A percentile compares a stretch with the other conserved stretches of the same genome.
Conservation (phyloP, 2,888 invertebrate species). For the Tribolium freemani region DNA sequence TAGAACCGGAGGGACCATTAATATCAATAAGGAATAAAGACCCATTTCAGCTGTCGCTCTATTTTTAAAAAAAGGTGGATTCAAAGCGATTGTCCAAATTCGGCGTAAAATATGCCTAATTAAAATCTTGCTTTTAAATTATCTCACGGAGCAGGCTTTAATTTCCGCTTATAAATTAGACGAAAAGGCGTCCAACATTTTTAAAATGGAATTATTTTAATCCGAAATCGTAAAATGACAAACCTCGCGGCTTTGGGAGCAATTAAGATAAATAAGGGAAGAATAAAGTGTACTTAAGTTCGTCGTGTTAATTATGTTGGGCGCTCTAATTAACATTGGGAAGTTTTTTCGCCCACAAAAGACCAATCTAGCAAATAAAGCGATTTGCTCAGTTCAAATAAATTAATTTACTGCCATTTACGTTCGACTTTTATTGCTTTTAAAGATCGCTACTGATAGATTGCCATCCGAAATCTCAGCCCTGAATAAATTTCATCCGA, state of each 20-base stretch:
- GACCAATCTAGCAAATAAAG: constrained; percentile 14
- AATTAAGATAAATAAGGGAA: constrained; percentile 43
- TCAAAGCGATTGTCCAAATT: constrained; percentile 18
- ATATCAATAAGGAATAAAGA: constrained; percentile 42
- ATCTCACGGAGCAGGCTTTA: constrained; percentile 30
- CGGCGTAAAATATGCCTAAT: constrained; percentile 25
- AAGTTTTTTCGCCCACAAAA: constrained; percentile 27
- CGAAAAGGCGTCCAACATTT: neutral
- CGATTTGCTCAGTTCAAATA: constrained; percentile 36
- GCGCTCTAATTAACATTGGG: constrained; percentile 41
- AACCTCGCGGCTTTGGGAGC: constrained; percentile 27
- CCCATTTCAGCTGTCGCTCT: constrained; percentile 27
- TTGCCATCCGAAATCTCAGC: constrained; percentile 20
- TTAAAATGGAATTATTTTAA: constrained; percentile 32
- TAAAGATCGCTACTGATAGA: constrained; percentile 24
- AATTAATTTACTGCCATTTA: constrained; percentile 40
- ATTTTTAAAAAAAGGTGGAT: constrained; percentile 9
- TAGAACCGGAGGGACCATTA: constrained; percentile 41
- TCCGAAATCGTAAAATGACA: constrained; percentile 40
- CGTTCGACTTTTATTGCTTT: constrained; percentile 30
- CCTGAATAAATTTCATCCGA: constrained; percentile 21
- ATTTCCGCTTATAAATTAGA: constrained; percentile 41
- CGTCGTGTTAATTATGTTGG: constrained; percentile 40
- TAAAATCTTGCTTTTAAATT: constrained; percentile 30
- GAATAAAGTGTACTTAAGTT: constrained; percentile 42